Evolutionary conservation across 23 tunicate genomes (phyloP).

Genomic region (Styela clava): DNA sequence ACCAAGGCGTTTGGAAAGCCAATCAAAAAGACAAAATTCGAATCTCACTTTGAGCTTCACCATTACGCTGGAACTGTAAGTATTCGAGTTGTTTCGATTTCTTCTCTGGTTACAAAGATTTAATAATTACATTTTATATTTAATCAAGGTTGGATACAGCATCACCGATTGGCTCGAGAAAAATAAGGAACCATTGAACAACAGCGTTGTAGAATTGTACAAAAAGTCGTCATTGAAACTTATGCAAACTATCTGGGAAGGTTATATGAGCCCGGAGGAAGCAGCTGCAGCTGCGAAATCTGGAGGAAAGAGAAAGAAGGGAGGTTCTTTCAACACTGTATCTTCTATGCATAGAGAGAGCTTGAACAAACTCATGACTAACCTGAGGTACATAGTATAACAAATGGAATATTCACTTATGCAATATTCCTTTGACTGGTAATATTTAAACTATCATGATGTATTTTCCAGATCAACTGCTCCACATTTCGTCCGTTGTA

Average conservation of each 20-base stretch:
- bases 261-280: slow-evolving; percentile 38
- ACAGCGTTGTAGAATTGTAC: slow-evolving; percentile 88
- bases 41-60: slow-evolving; percentile 87
- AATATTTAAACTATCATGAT: background rate
- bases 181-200: slow-evolving; percentile 94
- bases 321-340: slow-evolving; percentile 90
- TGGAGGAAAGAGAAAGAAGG: slow-evolving; percentile 98
- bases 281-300: slow-evolving; percentile 84
- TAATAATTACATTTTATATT: background rate
- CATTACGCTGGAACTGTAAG: slow-evolving; percentile 97
- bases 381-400: slow-evolving; percentile 49
- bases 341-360: slow-evolving; percentile 84
- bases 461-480: slow-evolving; percentile 60
- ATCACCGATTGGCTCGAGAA: slow-evolving; percentile 86
- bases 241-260: slow-evolving; percentile 60
- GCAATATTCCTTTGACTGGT: background rate
- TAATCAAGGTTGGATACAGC: slow-evolving; percentile 79
- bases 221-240: slow-evolving; percentile 71
- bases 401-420: background rate
- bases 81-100: background rate
- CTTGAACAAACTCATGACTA: slow-evolving; percentile 86
- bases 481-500: slow-evolving; percentile 99
- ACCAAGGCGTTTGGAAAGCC: slow-evolving; percentile 89
- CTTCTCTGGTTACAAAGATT: background rate
- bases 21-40: slow-evolving; percentile 71